Evolutionary conservation across 1,140 invertebrate genomes (phyloP).

Genomic region (Sesamia nonagrioides): DNA sequence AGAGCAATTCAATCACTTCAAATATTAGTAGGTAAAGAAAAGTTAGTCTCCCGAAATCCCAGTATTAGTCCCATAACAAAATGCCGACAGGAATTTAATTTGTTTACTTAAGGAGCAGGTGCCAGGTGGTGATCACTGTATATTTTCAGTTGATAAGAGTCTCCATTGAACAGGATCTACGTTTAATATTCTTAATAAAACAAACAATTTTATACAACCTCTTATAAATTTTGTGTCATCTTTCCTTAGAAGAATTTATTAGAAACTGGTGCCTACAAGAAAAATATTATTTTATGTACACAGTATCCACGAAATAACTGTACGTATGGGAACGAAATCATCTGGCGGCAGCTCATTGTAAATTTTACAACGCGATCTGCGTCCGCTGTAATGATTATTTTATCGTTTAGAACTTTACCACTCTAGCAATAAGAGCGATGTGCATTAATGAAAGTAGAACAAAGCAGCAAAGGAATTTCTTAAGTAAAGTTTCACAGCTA

Average conservation of each 20-base stretch:
- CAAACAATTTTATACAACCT: conserved; percentile 35
- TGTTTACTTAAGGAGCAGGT: neutral
- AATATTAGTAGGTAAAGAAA: neutral
- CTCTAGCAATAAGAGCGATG: conserved; percentile 23
- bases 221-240: conserved; percentile 41
- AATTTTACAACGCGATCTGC: conserved; percentile 50
- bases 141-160: conserved; percentile 6
- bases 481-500: conserved; percentile 62
- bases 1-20: neutral
- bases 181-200: conserved; percentile 29
- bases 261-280: conserved; percentile 29
- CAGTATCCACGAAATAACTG: conserved; percentile 50
- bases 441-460: neutral
- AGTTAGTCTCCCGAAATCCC: neutral
- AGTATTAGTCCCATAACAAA: no score
- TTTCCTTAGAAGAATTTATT: conserved; percentile 22
- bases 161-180: neutral
- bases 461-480: conserved; percentile 38
- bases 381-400: neutral
- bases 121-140: neutral
- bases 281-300: conserved; percentile 59
- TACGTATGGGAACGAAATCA: conserved; percentile 61
- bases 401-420: conserved; percentile 34
- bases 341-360: conserved; percentile 56
- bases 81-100: no score